These are phyloP conservation scores for Acanthopleura granulata DNA, from an alignment of 2,888 invertebrate species.

Conservation along the genomic window DNA sequence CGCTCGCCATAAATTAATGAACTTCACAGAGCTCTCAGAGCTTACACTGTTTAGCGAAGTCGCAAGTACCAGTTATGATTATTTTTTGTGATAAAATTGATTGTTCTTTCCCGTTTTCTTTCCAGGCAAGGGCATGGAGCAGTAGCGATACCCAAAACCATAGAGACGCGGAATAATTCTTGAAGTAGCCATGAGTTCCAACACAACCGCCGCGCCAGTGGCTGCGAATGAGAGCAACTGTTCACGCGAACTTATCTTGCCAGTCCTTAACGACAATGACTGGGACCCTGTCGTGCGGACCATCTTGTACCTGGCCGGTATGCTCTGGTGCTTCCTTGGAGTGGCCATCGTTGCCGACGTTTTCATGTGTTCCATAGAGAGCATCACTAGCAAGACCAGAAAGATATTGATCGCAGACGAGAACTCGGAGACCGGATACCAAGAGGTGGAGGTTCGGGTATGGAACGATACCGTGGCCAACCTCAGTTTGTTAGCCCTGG, in stretches of 20 bases:
- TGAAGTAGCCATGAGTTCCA: too few species aligned
- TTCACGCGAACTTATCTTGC: conserved; percentile 68
- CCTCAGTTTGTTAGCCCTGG: conserved; percentile 74
- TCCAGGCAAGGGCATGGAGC: too few species aligned
- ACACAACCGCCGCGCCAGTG: background rate
- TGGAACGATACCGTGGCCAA: conserved; percentile 76
- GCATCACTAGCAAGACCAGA: conserved; percentile 73
- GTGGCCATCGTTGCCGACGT: conserved; percentile 75
- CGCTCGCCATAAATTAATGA: too few species aligned
- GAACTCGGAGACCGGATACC: conserved; percentile 51
- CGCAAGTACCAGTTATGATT: too few species aligned
- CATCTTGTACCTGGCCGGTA: conserved; percentile 71
- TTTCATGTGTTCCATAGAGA: conserved; percentile 75
- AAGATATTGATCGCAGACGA: conserved; percentile 66
- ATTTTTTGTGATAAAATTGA: too few species aligned
- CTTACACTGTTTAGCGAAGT: too few species aligned
- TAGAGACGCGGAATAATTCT: too few species aligned
- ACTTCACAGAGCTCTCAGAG: too few species aligned
- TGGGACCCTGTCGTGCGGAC: conserved; percentile 70
- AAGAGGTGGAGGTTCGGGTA: conserved; percentile 70
- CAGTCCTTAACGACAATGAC: conserved; percentile 70
- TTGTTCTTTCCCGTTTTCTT: too few species aligned
- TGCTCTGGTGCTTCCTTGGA: conserved; percentile 74
- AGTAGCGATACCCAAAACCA: too few species aligned
- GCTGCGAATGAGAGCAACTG: background rate